phyloP scores from a whole-genome alignment of 2,888 invertebrate genomes.

The Drosophila neonasuta region DNA sequence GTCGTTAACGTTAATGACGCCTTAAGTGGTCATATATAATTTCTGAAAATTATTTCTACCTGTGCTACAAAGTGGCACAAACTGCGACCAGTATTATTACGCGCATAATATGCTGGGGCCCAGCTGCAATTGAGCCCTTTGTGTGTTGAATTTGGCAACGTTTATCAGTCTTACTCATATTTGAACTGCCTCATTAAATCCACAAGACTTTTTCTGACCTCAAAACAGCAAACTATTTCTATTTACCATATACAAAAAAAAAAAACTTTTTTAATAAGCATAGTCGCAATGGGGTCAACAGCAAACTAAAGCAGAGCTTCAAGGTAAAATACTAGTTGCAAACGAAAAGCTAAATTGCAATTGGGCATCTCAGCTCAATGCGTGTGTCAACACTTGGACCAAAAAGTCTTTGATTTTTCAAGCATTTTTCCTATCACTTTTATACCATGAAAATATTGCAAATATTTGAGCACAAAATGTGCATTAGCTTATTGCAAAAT shows the following conservation, averaged over 20 bases:
- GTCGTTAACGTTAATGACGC: conserved; percentile 75
- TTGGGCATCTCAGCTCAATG: conserved; percentile 21
- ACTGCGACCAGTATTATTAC: conserved; percentile 38
- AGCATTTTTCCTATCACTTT: conserved; percentile 9
- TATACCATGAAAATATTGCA: neutral
- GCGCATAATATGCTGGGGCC: conserved; percentile 26
- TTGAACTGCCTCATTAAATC: conserved; percentile 11
- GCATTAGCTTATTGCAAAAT: conserved; percentile 5
- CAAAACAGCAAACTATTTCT: conserved; percentile 6
- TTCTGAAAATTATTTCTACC: conserved; percentile 68
- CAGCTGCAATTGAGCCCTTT: conserved; percentile 11
- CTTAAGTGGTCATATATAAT: conserved; percentile 77
- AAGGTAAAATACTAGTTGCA: conserved; percentile 13
- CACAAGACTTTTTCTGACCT: conserved; percentile 5
- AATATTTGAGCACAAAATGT: conserved; percentile 1
- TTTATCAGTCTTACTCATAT: conserved; percentile 8
- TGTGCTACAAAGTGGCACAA: conserved; percentile 63
- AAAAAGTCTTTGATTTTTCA: conserved; percentile 5
- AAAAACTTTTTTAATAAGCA: conserved; percentile 44
- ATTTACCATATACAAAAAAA: neutral
- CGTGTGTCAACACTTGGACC: conserved; percentile 33
- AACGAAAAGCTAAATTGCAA: conserved; percentile 24
- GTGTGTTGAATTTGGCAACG: conserved; percentile 4
- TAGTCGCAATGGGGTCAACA: conserved; percentile 47
- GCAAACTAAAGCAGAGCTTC: conserved; percentile 2